Evolutionary conservation across 1,140 invertebrate species (phyloP), one percentile per base, ranked within the genome.

Genomic region (Drosophila ogumai): DNA sequence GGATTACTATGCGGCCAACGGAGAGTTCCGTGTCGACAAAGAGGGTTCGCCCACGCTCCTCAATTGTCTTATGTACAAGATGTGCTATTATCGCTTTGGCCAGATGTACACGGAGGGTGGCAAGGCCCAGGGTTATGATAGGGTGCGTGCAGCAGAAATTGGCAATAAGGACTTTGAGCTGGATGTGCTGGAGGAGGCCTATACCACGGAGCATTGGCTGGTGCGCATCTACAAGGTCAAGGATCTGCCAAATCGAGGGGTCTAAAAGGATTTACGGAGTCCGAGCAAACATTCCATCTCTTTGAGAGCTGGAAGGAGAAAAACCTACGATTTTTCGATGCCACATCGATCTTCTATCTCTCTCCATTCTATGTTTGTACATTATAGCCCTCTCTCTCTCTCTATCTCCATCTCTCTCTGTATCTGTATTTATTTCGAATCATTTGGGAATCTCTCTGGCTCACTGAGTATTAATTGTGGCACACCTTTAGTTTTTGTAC

Each of bases 31-130:
- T 73, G 96, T 99, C 8, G 98, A 99, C 91, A 96, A 96, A 79
- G 97, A 98, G 91, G 98, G 98, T 43, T 97, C 97, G 7, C 95
- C 95, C 47, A 96, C 95, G 40, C 93, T 98, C 60, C 95, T 98
- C 69, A 98, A 99, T 93, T 98, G 97, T 90, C 94, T 99, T 47
- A 99, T 99, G 98, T 99, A 98, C 93, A 99, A 99, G 94, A 97
- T 98, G 96, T 98, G 97, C 93, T 99, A 99, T 91, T 98, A 98
- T 93, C 95, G 96, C 90, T 99, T 99, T 91, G 98, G 98, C 0
- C 90, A 92, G 54, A 97, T 98, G 73, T 99, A 99, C 92, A 99
- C 98, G 0, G 98, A 99, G 95, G 96, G 96, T 92, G 97, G 97
- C 96, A 93, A 94, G 85, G 97, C 97, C 40, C 96, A 97, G 6